Conservation (phyloP, 2,888 invertebrate genomes). For the Cyrtodaria siliqua region DNA sequence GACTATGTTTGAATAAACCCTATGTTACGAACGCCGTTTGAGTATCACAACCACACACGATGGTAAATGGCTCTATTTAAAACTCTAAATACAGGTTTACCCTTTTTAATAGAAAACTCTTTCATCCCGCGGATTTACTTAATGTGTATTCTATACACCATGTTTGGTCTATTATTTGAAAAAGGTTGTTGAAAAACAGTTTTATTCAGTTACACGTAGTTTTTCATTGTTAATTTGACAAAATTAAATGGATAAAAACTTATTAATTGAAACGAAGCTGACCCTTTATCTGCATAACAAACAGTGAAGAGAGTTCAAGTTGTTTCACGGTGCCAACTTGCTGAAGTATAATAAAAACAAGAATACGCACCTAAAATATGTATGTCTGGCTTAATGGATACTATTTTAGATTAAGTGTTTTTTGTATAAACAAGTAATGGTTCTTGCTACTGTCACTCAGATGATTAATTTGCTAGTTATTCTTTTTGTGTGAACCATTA, state of each 20-base stretch:
- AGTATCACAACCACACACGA: slow-evolving; percentile 54
- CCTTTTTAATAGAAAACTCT: neutral
- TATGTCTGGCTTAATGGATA: slow-evolving; percentile 47
- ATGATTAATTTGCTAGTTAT: slow-evolving; percentile 58
- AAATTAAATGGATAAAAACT: slow-evolving; percentile 67
- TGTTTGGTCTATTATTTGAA: slow-evolving; percentile 51
- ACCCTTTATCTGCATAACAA: slow-evolving; percentile 42
- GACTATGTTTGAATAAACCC: slow-evolving; percentile 54
- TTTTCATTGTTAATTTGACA: slow-evolving; percentile 45
- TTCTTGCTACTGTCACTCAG: slow-evolving; percentile 41
- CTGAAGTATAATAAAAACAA: slow-evolving; percentile 23
- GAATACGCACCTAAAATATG: slow-evolving; percentile 25
- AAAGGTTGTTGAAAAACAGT: slow-evolving; percentile 62
- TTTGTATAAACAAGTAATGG: slow-evolving; percentile 68
- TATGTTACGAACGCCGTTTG: slow-evolving; percentile 36
- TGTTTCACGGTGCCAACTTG: slow-evolving; percentile 39
- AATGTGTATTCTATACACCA: slow-evolving; percentile 8
- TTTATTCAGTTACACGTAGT: slow-evolving; percentile 55
- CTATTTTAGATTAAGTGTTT: slow-evolving; percentile 56
- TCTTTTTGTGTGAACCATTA: slow-evolving; percentile 52
- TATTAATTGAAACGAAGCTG: slow-evolving; percentile 58
- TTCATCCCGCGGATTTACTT: slow-evolving; percentile 9
- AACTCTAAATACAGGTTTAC: slow-evolving; percentile 7
- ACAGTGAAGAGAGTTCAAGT: slow-evolving; percentile 59
- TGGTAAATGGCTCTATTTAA: slow-evolving; percentile 36